Percentiles rank a stretch among this genome's conserved stretches.
phyloP scores from a whole-genome alignment of 2,888 invertebrate genomes.

The Coecobrya sp. region DNA sequence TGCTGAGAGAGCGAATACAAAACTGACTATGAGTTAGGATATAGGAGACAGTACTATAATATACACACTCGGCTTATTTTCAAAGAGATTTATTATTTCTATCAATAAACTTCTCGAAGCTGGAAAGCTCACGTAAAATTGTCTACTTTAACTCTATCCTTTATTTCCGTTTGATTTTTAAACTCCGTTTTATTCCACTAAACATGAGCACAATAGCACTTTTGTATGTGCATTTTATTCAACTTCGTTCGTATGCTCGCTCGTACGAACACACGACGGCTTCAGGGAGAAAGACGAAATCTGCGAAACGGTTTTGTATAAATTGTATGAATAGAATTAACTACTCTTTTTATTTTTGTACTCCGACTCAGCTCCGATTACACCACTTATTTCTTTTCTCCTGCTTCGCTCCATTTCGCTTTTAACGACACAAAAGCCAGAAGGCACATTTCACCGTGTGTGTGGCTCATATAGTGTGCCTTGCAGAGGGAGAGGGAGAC shows the following conservation, averaged over 20 bases:
- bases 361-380: constrained; percentile 21
- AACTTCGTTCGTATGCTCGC: neutral
- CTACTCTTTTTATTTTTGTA: constrained; percentile 6
- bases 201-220: neutral
- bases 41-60: neutral
- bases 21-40: neutral
- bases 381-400: neutral
- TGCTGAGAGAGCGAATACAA: neutral
- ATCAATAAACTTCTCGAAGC: constrained; percentile 14
- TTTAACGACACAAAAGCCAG: constrained; percentile 23
- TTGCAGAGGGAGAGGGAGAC: neutral
- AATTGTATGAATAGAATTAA: constrained; percentile 44
- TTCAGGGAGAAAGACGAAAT: neutral
- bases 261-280: neutral
- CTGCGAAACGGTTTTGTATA: constrained; percentile 41
- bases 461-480: neutral
- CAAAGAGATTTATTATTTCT: constrained; percentile 39
- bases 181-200: neutral
- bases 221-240: neutral
- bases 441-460: neutral
- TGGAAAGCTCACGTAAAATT: neutral
- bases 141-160: neutral
- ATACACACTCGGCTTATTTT: neutral
- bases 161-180: constrained; percentile 6
- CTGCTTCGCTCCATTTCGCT: neutral